These are phyloP conservation scores for Heterodera schachtii DNA, from an alignment of 1,140 invertebrate species.

Conservation along the genomic window DNA sequence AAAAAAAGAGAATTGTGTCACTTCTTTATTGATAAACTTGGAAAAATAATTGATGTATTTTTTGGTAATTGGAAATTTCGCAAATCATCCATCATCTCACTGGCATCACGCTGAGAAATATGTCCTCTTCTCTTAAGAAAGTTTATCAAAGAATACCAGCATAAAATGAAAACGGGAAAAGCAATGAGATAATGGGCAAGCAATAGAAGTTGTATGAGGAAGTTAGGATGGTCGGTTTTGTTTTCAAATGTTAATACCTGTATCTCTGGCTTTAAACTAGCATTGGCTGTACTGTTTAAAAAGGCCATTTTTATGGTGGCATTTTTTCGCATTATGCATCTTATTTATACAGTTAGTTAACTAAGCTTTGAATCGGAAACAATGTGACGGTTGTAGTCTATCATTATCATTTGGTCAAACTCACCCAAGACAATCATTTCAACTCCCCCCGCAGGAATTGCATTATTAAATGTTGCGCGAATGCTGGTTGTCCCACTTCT, in stretches of 20 bases:
- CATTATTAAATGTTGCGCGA: conserved; percentile 23
- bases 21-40: too few species aligned
- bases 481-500: conserved; percentile 31
- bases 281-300: not conserved
- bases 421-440: too few species aligned
- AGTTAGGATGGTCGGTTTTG: not conserved
- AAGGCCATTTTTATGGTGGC: not conserved
- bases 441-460: too few species aligned
- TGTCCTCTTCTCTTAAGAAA: not conserved
- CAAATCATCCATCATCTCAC: too few species aligned
- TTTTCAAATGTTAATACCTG: not conserved
- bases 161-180: not conserved
- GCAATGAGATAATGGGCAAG: not conserved
- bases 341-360: not conserved
- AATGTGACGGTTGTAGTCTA: too few species aligned
- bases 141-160: too few species aligned
- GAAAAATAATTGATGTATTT: too few species aligned
- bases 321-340: not conserved
- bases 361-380: conserved; percentile 28
- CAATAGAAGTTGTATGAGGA: not conserved
- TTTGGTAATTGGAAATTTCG: too few species aligned
- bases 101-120: not conserved
- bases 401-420: too few species aligned
- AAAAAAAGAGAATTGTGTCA: too few species aligned
- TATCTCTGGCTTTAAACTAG: not conserved